phyloP scores from a whole-genome alignment of 2,113 vertebrate genomes.

The Picathartes gymnocephalus region DNA sequence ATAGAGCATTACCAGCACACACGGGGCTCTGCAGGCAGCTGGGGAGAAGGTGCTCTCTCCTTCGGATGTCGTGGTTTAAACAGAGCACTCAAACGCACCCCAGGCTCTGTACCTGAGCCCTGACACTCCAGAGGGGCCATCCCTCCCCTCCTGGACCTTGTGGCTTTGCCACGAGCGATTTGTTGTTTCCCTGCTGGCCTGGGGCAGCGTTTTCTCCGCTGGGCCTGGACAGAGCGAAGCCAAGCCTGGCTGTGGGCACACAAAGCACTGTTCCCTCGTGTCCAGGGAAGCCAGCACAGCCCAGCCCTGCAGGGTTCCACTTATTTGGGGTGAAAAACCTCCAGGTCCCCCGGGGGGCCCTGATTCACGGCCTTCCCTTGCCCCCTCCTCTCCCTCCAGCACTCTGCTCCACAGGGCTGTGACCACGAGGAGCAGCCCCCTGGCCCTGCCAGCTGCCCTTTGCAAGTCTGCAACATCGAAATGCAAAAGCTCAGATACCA shows the following conservation, averaged over 20 bases:
- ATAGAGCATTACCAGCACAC: not conserved
- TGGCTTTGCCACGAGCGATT: not conserved
- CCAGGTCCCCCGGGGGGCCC: not conserved
- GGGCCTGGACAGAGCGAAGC: not conserved
- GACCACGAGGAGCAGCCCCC: not conserved
- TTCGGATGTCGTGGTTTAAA: accelerated
- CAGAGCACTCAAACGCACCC: not conserved
- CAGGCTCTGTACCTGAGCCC: accelerated
- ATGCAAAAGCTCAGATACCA: not conserved
- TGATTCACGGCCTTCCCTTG: accelerated
- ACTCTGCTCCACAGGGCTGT: accelerated
- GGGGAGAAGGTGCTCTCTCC: not conserved
- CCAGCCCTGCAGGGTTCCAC: not conserved
- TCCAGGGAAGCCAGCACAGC: not conserved
- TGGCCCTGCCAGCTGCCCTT: not conserved
- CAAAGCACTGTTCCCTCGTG: accelerated
- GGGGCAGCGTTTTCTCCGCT: accelerated
- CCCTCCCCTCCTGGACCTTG: not conserved
- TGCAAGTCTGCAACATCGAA: not conserved
- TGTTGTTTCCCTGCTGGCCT: not conserved
- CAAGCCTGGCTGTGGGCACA: not conserved
- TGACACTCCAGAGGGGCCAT: accelerated
- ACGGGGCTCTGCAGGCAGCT: not conserved
- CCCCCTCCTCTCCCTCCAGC: not conserved
- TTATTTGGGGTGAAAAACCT: not conserved